These are phyloP conservation scores for Cydia pomonella DNA, from an alignment of 1,140 invertebrate species.

Conservation along the genomic window DNA sequence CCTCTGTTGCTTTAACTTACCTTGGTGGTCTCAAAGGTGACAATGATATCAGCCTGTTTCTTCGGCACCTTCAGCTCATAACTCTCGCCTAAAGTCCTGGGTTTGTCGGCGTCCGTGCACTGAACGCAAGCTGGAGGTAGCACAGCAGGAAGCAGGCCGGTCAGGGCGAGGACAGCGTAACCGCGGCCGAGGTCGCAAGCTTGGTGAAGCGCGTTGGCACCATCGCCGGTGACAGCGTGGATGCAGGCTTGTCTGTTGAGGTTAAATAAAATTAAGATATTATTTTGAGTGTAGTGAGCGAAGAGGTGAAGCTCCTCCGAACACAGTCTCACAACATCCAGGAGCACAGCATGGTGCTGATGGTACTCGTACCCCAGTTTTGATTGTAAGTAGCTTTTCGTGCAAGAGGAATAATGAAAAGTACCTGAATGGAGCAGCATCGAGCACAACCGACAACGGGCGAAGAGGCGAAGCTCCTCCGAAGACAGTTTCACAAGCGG, in stretches of 20 bases:
- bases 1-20: slow-evolving; percentile 46
- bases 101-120: slow-evolving; percentile 82
- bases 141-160: slow-evolving; percentile 79
- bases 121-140: slow-evolving; percentile 83
- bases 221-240: slow-evolving; percentile 79
- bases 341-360: no score
- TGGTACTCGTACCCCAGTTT: no score
- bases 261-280: no score
- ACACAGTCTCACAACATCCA: no score
- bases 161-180: slow-evolving; percentile 82
- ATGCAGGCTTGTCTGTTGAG: slow-evolving; percentile 84
- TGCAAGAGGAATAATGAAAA: neutral
- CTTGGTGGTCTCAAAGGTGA: slow-evolving; percentile 85
- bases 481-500: slow-evolving; percentile 84
- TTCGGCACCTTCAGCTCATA: slow-evolving; percentile 85
- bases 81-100: slow-evolving; percentile 80
- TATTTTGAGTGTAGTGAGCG: no score
- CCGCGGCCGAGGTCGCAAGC: slow-evolving; percentile 82
- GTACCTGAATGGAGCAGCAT: slow-evolving; percentile 67
- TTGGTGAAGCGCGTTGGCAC: slow-evolving; percentile 75
- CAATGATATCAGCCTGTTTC: slow-evolving; percentile 87
- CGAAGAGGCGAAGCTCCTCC: slow-evolving; percentile 82
- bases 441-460: slow-evolving; percentile 58
- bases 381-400: no score
- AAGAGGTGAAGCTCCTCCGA: no score